A percentile compares a stretch with the other conserved stretches of the same genome.
phyloP scores from a whole-genome alignment of 2,113 vertebrate species.

The Leuciscus idus region DNA sequence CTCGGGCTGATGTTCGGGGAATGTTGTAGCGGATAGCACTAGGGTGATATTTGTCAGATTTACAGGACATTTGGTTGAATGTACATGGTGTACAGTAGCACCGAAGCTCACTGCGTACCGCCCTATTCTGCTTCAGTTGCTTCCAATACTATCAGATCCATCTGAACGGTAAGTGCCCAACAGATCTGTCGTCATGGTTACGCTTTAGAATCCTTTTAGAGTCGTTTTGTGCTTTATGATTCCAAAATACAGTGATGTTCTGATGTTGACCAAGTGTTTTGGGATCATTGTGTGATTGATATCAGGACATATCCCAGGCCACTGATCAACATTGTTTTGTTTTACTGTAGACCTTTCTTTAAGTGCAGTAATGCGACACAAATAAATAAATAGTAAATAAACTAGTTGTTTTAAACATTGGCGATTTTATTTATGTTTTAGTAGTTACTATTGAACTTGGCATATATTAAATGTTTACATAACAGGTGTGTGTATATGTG shows the following conservation, averaged over 20 bases:
- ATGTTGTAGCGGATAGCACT: not conserved
- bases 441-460: not conserved
- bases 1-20: not conserved
- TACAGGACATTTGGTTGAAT: not conserved
- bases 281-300: not conserved
- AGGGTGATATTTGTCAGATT: not conserved
- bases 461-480: not conserved
- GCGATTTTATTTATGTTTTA: not conserved
- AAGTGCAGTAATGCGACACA: not conserved
- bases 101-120: constrained; percentile 12
- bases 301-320: not conserved
- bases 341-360: not conserved
- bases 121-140: constrained; percentile 29
- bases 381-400: not conserved
- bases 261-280: not conserved
- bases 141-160: constrained; percentile 38
- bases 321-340: not conserved
- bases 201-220: not conserved
- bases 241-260: not conserved
- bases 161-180: constrained; percentile 64
- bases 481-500: not conserved
- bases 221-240: not conserved
- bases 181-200: constrained; percentile 55
- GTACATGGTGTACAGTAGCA: not conserved
- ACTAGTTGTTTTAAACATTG: not conserved